phyloP scores from a whole-genome alignment of 1,140 invertebrate genomes.

The Metaphire vulgaris region DNA sequence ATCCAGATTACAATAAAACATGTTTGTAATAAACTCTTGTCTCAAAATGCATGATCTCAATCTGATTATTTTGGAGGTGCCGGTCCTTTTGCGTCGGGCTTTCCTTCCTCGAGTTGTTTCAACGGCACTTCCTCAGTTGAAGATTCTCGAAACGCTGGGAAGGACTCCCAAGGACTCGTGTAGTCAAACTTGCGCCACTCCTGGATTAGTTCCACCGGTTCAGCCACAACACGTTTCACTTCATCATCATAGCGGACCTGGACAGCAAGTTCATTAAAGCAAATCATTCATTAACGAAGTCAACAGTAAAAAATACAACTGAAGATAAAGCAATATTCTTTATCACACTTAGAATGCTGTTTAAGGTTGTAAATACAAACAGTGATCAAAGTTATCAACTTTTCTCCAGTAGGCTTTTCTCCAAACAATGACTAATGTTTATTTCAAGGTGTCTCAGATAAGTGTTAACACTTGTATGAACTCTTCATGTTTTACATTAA shows the following conservation, averaged over 20 bases:
- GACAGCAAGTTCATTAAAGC: slow-evolving; percentile 30
- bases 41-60: too few species aligned
- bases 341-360: too few species aligned
- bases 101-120: not conserved
- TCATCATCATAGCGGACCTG: slow-evolving; percentile 94
- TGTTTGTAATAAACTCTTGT: too few species aligned
- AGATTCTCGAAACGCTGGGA: slow-evolving; percentile 58
- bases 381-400: not conserved
- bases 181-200: slow-evolving; percentile 97
- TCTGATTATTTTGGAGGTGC: too few species aligned
- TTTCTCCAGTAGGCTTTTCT: not conserved
- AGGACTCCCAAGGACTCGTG: slow-evolving; percentile 93
- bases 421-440: too few species aligned
- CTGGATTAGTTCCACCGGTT: slow-evolving; percentile 91
- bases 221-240: slow-evolving; percentile 83
- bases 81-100: too few species aligned
- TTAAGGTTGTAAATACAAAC: slow-evolving; percentile 20
- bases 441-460: too few species aligned
- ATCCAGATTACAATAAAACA: too few species aligned
- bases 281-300: slow-evolving; percentile 12
- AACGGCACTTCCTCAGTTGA: not conserved
- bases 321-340: too few species aligned
- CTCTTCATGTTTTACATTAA: too few species aligned
- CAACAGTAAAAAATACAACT: too few species aligned
- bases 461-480: too few species aligned